Evolutionary conservation across 2,888 invertebrate species (phyloP), one percentile per base, ranked within the genome.

Genomic region (Eupithecia pulchellata): DNA sequence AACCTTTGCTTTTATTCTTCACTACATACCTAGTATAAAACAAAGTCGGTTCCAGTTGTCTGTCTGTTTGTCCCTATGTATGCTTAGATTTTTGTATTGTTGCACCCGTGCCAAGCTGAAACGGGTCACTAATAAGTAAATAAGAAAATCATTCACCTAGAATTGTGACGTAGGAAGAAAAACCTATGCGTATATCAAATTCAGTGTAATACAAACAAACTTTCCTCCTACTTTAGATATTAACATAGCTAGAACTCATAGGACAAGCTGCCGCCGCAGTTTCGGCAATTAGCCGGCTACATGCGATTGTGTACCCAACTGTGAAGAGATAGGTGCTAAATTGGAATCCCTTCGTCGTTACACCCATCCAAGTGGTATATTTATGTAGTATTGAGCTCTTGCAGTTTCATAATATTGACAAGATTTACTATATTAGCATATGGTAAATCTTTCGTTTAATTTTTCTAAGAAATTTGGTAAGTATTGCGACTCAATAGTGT

Each of bases 311-410:
- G 67, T 61, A 65, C 64, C 69, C 66, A 73, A 63, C 64, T 67
- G 71, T 69, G 68, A 75, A 75, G 61, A 73, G 73, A 75, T 75
- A 71, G 71, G 66, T 68, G 73, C 47, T 61, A 17, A 29, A 32
- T 30, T 64, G 30, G 8, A 64, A 13, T 20, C 29, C 25, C 8
- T 64, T 25, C 34, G 17, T 62, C 57, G 29, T 17, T 29, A 52
- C 52, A 25, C 25, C 11, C 52, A 25, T 11, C 20, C 4, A 20
- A 47, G 20, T 47, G 20, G 0, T 20, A 17, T 0, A n/a, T n/a
- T n/a, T n/a, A n/a, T n/a, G n/a, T n/a, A 57, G 29, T 29, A 17
- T 29, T 14, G 29, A 29, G 29, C 2, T 27, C 27, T 25, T 17
- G 29, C 1, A 29, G 11, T 57, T 57, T 29, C 11, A 52, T 25